Base-by-base conservation (phyloP, 2,888 invertebrate genomes). In the Pasiphila rectangulata region DNA sequence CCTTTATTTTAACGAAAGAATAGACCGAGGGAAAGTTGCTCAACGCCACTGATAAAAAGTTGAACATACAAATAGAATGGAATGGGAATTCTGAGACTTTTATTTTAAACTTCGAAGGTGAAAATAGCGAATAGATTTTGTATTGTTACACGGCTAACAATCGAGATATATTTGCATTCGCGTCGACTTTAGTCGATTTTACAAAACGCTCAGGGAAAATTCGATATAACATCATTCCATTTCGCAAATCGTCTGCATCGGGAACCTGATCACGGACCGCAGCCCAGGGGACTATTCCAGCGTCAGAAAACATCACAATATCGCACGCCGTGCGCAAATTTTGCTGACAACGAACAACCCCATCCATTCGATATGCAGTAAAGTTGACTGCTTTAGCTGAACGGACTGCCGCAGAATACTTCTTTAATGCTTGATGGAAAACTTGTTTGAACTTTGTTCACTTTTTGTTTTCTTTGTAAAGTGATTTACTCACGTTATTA, bases 281-380 rank as follows among this genome's bases (percentile, higher is more conserved):
- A 49, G 42, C 59, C 51, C 53, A 51, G 41, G 59, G 57, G 57
- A 52, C 37, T 49, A 41, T 50, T 51, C 57, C 34, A 32, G 51
- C 52, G 51, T 55, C 57, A 46, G 54, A 48, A 51, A 52, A 59
- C 59, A 56, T 59, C 57, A 61, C 57, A 55, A 54, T 61, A 58
- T 56, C 51, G 56, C 54, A 37, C 34, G 49, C 48, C 47, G 43
- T 21, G 52, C 51, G 56, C 52, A 51, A 54, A 55, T 51, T 55
- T 55, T 60, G 72, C 71, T 69, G 61, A 67, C 64, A 45, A 23
- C 51, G 49, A 37, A 25, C 51, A 12, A 39, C 51, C 40, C 61
- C 40, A 46, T 52, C 57, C 56, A 61, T 50, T 67, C 69, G 62
- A 70, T 72, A 63, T 68, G 69, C 73, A 72, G 69, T 70, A 64